A percentile compares a stretch with the other conserved stretches of the same genome.
Conservation (phyloP, 2,797 vertebrate genomes). For the Mormyrus proboscirostris region DNA sequence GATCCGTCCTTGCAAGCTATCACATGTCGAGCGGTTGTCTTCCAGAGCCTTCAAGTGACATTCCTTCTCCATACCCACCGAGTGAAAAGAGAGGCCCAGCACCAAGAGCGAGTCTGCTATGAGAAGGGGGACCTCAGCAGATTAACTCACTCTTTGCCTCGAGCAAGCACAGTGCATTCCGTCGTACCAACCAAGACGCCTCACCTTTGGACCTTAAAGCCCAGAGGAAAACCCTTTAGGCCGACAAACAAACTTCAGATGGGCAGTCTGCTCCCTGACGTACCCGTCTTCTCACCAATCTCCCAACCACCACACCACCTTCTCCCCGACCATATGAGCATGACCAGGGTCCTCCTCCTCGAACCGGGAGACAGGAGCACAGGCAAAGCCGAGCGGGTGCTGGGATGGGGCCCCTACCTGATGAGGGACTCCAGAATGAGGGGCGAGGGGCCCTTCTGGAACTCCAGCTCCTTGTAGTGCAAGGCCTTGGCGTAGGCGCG, state of each 20-base stretch:
- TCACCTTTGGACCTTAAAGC: background rate
- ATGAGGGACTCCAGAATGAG: constrained; percentile 95
- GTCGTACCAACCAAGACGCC: background rate
- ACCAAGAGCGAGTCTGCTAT: background rate
- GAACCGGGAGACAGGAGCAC: background rate
- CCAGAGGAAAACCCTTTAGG: background rate
- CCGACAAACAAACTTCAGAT: background rate
- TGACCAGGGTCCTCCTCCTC: background rate
- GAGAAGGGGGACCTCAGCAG: background rate
- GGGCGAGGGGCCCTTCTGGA: constrained; percentile 89
- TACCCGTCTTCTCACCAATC: background rate
- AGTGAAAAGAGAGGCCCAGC: constrained; percentile 19
- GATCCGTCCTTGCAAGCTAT: constrained; percentile 10
- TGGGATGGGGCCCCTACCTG: constrained; percentile 68
- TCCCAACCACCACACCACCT: background rate
- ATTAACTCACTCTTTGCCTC: background rate
- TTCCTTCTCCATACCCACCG: constrained; percentile 17
- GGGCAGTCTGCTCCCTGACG: background rate
- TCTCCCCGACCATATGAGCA: background rate
- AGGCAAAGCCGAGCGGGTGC: background rate
- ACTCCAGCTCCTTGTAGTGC: constrained; percentile 98
- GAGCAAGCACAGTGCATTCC: background rate
- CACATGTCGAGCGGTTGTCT: constrained; percentile 19
- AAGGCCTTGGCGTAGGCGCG: constrained; percentile 94
- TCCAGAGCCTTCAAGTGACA: constrained; percentile 23